Evolutionary conservation across 2,888 invertebrate species (phyloP).

Genomic region (Oxyteleia sp.): DNA sequence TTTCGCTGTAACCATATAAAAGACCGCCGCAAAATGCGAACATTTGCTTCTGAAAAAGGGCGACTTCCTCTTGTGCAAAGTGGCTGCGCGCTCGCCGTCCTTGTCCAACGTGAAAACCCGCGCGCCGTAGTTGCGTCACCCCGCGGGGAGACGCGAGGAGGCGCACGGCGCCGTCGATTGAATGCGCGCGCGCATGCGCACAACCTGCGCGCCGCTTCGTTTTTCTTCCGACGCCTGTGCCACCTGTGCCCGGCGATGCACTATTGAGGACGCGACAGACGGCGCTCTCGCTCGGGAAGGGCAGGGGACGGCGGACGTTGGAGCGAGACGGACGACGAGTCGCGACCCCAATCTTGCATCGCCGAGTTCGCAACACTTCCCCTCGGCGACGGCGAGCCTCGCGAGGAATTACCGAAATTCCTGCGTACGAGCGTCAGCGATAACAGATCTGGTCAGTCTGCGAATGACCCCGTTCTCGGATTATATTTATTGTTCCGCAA

Average conservation of each 20-base stretch:
- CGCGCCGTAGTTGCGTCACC: constrained; percentile 18
- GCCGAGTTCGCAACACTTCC: constrained; percentile 2
- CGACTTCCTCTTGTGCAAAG: constrained; percentile 9
- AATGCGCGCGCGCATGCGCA: constrained; percentile 79
- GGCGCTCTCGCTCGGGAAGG: constrained; percentile 27
- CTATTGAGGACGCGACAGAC: constrained; percentile 42
- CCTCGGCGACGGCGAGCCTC: too few relatives aligned
- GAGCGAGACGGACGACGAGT: constrained; percentile 15
- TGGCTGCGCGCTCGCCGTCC: constrained; percentile 34
- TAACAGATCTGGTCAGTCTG: constrained; percentile 34
- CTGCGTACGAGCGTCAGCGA: constrained; percentile 45
- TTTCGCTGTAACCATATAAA: too few relatives aligned
- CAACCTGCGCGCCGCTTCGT: constrained; percentile 31
- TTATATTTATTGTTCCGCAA: constrained; percentile 5
- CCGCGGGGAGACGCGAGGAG: constrained; percentile 25
- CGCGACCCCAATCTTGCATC: constrained; percentile 41
- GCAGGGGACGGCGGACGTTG: neutral
- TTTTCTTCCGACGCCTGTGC: constrained; percentile 73
- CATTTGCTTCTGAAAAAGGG: neutral
- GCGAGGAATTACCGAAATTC: constrained; percentile 57
- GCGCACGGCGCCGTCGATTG: constrained; percentile 83
- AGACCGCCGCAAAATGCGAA: neutral
- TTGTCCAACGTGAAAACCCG: constrained; percentile 42
- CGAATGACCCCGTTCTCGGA: constrained; percentile 48
- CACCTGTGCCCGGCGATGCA: constrained; percentile 52